Evolutionary conservation across 2,797 vertebrate species (phyloP).

Genomic region (Dendrocincla fuliginosa): DNA sequence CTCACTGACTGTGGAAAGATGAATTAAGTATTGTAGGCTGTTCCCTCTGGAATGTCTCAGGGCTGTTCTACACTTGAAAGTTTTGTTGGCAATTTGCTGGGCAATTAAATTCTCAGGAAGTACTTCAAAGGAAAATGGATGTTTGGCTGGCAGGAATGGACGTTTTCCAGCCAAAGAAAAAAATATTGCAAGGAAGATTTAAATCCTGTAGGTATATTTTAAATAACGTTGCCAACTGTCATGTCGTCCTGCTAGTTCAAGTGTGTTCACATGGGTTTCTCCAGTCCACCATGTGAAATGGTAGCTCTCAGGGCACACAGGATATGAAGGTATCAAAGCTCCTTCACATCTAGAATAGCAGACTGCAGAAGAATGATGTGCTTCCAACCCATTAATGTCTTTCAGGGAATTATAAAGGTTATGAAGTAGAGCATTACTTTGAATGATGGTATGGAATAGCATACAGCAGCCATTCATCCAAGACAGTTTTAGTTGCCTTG

Average conservation of each 20-base stretch:
- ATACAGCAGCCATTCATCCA: not conserved
- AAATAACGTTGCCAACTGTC: not conserved
- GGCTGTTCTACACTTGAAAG: not conserved
- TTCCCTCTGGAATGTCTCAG: not conserved
- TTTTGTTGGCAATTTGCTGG: conserved; percentile 17
- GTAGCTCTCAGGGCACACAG: not conserved
- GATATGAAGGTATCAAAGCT: not conserved
- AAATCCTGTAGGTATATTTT: not conserved
- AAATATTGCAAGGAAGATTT: not conserved
- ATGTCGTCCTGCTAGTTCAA: not conserved
- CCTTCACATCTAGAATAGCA: not conserved
- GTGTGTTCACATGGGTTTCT: not conserved
- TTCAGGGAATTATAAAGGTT: not conserved
- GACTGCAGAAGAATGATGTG: not conserved
- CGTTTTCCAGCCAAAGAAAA: conserved; percentile 1
- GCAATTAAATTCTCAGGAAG: conserved; percentile 38
- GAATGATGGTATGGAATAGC: not conserved
- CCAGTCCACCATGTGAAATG: not conserved
- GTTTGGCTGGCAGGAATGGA: conserved; percentile 18
- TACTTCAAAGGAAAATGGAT: conserved; percentile 21
- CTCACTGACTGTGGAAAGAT: not conserved
- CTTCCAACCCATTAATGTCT: not conserved
- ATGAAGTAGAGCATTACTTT: not conserved
- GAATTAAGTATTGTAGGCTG: not conserved
- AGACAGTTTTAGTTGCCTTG: not conserved